These are phyloP conservation scores for Drosophila pseudotalamancana DNA, from an alignment of 2,888 invertebrate genomes.

Conservation along the genomic window DNA sequence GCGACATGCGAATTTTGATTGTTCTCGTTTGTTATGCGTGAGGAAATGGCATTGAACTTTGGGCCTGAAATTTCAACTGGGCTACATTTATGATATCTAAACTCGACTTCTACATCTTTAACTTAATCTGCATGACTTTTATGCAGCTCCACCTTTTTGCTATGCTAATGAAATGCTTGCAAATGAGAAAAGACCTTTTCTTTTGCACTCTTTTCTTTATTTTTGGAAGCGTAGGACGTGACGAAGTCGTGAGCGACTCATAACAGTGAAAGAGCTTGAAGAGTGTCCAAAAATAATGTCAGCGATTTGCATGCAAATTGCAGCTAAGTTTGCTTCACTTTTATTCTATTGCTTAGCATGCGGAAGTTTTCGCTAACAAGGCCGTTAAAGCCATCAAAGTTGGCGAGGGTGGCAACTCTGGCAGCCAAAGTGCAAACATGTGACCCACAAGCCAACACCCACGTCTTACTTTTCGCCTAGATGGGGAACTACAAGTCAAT, in stretches of 20 bases:
- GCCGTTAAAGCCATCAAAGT: slow-evolving; percentile 64
- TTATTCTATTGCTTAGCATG: slow-evolving; percentile 12
- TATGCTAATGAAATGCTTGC: slow-evolving; percentile 48
- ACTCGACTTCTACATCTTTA: slow-evolving; percentile 14
- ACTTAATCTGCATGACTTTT: slow-evolving; percentile 19
- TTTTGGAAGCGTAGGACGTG: slow-evolving; percentile 53
- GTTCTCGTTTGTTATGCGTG: slow-evolving; percentile 22
- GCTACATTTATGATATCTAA: slow-evolving; percentile 17
- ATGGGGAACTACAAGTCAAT: slow-evolving; percentile 58
- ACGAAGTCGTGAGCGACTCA: slow-evolving; percentile 64
- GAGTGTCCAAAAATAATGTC: slow-evolving; percentile 59
- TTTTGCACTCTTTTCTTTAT: not conserved
- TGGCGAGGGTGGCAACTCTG: slow-evolving; percentile 40
- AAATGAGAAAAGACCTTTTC: slow-evolving; percentile 6
- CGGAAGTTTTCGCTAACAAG: slow-evolving; percentile 74
- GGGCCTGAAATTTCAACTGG: not conserved
- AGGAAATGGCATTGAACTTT: slow-evolving; percentile 62
- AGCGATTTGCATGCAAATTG: slow-evolving; percentile 73
- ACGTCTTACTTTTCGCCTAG: slow-evolving; percentile 74
- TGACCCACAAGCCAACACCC: slow-evolving; percentile 51
- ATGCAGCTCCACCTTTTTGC: slow-evolving; percentile 33
- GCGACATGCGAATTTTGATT: slow-evolving; percentile 55
- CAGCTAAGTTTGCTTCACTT: slow-evolving; percentile 16
- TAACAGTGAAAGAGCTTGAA: slow-evolving; percentile 52
- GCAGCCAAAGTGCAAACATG: slow-evolving; percentile 78